Evolutionary conservation across 2,888 invertebrate species (phyloP).

Genomic region (Caenorhabditis sp.): DNA sequence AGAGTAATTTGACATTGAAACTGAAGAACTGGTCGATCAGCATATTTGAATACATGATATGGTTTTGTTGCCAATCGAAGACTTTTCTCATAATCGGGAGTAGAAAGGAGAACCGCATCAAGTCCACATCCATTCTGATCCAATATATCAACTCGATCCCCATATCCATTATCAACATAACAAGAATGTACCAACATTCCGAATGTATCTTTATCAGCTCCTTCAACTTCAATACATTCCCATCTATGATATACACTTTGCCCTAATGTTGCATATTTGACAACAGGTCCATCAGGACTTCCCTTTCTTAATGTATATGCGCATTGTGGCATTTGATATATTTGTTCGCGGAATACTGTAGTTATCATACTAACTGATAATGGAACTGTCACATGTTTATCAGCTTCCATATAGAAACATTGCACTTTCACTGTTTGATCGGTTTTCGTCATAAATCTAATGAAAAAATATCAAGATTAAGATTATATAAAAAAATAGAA

Average conservation of each 20-base stretch:
- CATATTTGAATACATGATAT: slow-evolving; percentile 71
- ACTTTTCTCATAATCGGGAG: slow-evolving; percentile 66
- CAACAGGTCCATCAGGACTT: slow-evolving; percentile 67
- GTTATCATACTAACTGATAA: slow-evolving; percentile 71
- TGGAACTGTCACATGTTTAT: slow-evolving; percentile 68
- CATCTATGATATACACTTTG: slow-evolving; percentile 60
- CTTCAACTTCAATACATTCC: slow-evolving; percentile 69
- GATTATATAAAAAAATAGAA: not conserved
- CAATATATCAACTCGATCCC: slow-evolving; percentile 67
- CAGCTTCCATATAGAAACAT: slow-evolving; percentile 71
- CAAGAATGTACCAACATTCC: slow-evolving; percentile 71
- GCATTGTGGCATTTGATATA: slow-evolving; percentile 70
- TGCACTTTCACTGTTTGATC: slow-evolving; percentile 71
- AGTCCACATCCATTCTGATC: slow-evolving; percentile 67
- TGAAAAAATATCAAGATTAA: slow-evolving; percentile 1
- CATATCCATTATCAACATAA: slow-evolving; percentile 69
- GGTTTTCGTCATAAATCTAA: slow-evolving; percentile 70
- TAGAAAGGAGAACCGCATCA: slow-evolving; percentile 67
- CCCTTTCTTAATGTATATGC: slow-evolving; percentile 68
- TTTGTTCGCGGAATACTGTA: slow-evolving; percentile 67
- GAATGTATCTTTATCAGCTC: slow-evolving; percentile 66
- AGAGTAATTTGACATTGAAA: slow-evolving; percentile 71
- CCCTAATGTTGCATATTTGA: slow-evolving; percentile 68
- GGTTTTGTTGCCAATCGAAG: slow-evolving; percentile 68
- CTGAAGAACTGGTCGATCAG: slow-evolving; percentile 69